Conservation (phyloP, 2,797 vertebrate genomes). For the Sphenodon punctatus region DNA sequence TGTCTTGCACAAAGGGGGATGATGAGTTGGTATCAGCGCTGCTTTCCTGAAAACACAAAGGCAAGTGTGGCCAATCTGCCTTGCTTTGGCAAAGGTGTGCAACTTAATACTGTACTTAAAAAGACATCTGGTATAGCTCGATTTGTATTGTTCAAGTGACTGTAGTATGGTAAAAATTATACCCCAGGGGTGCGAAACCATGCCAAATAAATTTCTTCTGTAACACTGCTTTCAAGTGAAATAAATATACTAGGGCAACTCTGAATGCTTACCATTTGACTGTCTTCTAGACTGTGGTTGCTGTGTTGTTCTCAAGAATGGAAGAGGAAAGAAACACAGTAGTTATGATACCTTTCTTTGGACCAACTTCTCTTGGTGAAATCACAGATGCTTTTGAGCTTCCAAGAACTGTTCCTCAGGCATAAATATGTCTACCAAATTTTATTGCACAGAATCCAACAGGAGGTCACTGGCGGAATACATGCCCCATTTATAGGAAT, state of each 20-base stretch:
- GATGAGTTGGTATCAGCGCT: background rate
- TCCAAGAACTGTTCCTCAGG: too few relatives aligned
- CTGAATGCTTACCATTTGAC: too few relatives aligned
- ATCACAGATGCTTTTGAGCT: too few relatives aligned
- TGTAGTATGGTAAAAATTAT: slow-evolving; percentile 3
- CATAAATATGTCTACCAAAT: background rate
- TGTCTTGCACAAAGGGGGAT: slow-evolving; percentile 1
- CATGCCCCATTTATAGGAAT: fast-evolving
- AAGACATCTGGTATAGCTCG: slow-evolving; percentile 66
- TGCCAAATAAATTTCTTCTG: background rate
- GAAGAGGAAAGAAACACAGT: too few relatives aligned
- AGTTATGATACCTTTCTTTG: too few relatives aligned
- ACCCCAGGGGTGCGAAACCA: background rate
- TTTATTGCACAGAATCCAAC: background rate
- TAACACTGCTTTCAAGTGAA: background rate
- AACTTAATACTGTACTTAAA: slow-evolving; percentile 31
- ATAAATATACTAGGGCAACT: background rate
- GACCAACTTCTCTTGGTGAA: too few relatives aligned
- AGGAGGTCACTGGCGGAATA: background rate
- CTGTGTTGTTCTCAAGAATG: too few relatives aligned
- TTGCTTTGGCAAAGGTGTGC: slow-evolving; percentile 4
- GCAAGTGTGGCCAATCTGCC: background rate
- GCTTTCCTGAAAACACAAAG: background rate
- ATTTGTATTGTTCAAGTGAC: slow-evolving; percentile 1
- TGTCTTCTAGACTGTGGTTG: too few relatives aligned